Evolutionary conservation across 2,797 vertebrate genomes (phyloP), one percentile per base, ranked within the genome.

Genomic region (Sternotherus odoratus): DNA sequence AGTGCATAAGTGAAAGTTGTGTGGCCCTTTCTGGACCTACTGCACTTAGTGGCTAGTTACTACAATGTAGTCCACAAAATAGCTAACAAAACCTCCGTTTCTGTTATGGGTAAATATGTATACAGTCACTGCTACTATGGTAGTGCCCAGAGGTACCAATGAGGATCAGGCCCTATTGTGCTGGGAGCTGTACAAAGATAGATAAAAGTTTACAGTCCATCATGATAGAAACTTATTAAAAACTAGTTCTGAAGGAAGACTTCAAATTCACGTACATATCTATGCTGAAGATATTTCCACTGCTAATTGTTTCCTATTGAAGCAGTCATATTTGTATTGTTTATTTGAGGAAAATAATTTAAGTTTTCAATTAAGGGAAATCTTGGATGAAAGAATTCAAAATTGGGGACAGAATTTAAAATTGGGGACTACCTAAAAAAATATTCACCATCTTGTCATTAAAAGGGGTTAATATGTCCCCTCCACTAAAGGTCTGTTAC

Each of bases 131-230:
- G 51, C 12, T 13, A 85, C 51, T 72, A 86, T 11, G 66, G 24
- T 63, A 49, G 5, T 1, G 19, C 36, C 85, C 77, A 39, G 43
- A 83, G 74, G 78, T 84, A 88, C 48, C 88, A 82, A 77, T 0
- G 1, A 88, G 9, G 8, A 3, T 53, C 91, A 82, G 30, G 51
- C 83, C 60, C 69, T n/a, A 83, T 33, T 77, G 57, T 69, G n/a
- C 78, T 91, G 28, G 15, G n/a, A 82, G 15, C 56, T 80, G 28
- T 77, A 69, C 36, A 92, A 94, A 94, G 94, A 16, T 11, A 89
- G 82, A 36, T 12, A 26, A 46, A 63, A 26, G n/a, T 1, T 87
- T 39, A 87, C 81, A 79, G 48, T 75, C 95, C 78, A 75, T 85
- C 33, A 36, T 57, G 17, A 43, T 90, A 77, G 30, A 93, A 93